A percentile compares a stretch with the other conserved stretches of the same genome.
phyloP scores from a whole-genome alignment of 2,888 invertebrate species.

The Lasius platythorax region DNA sequence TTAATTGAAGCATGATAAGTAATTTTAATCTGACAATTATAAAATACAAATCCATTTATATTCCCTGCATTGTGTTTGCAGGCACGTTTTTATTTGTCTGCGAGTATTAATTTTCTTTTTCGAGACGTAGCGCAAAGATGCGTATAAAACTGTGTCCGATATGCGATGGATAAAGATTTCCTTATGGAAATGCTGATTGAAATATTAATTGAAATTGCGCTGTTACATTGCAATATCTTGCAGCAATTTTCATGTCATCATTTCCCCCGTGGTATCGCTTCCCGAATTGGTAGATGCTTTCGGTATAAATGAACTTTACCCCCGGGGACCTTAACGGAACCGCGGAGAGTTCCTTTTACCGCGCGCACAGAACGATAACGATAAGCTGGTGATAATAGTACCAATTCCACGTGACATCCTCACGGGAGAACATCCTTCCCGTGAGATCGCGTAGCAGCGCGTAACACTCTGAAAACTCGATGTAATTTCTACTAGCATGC shows the following conservation, averaged over 20 bases:
- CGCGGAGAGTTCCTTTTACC: conserved; percentile 66
- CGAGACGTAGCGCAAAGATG: not conserved
- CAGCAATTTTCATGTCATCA: conserved; percentile 11
- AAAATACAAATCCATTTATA: conserved; percentile 5
- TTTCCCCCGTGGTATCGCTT: conserved; percentile 13
- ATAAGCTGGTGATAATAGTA: conserved; percentile 74
- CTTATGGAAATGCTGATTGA: not conserved
- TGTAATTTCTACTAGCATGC: conserved; percentile 65
- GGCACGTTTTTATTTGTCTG: not conserved
- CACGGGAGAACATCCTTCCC: conserved; percentile 52
- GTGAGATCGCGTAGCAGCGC: conserved; percentile 41
- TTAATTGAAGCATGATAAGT: not conserved
- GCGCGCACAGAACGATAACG: conserved; percentile 69
- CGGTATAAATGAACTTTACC: conserved; percentile 61
- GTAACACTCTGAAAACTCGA: conserved; percentile 64
- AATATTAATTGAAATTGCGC: conserved; percentile 38
- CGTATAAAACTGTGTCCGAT: not conserved
- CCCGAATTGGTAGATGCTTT: conserved; percentile 48
- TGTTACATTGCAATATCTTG: not conserved
- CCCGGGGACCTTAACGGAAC: conserved; percentile 61
- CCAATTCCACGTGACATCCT: conserved; percentile 70
- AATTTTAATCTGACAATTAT: not conserved
- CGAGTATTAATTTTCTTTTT: not conserved
- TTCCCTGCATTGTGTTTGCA: not conserved
- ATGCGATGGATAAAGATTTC: not conserved